Conservation (phyloP, 2,113 vertebrate species). For the Pseudorectes ferrugineus region DNA sequence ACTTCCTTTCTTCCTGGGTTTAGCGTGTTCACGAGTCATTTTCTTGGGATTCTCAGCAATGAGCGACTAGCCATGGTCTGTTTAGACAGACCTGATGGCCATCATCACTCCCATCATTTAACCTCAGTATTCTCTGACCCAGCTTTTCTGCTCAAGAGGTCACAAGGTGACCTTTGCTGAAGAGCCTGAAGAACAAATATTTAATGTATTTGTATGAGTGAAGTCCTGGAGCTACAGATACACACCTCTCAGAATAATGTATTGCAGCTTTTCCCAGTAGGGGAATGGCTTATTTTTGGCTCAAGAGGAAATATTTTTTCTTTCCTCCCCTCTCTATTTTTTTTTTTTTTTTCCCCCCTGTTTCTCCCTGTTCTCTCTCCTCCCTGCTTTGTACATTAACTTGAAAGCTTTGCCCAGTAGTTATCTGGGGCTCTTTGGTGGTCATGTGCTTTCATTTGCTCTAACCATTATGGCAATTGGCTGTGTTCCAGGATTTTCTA, state of each 20-base stretch:
- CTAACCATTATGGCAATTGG: neutral
- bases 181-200: neutral
- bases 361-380: neutral
- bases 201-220: neutral
- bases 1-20: neutral
- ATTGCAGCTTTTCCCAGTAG: neutral
- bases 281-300: neutral
- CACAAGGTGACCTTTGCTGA: neutral
- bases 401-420: neutral
- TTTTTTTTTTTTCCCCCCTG: accelerated
- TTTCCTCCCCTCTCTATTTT: accelerated
- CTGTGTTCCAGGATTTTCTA: neutral
- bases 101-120: neutral
- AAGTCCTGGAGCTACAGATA: neutral
- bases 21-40: neutral
- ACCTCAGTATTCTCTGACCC: neutral
- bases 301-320: neutral
- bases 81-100: neutral
- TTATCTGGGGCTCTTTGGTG: neutral
- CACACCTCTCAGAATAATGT: neutral
- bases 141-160: neutral
- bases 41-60: neutral
- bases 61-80: neutral
- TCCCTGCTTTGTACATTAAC: neutral
- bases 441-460: neutral